phyloP scores from a whole-genome alignment of 2,888 invertebrate species.

The Alsophila aescularia region DNA sequence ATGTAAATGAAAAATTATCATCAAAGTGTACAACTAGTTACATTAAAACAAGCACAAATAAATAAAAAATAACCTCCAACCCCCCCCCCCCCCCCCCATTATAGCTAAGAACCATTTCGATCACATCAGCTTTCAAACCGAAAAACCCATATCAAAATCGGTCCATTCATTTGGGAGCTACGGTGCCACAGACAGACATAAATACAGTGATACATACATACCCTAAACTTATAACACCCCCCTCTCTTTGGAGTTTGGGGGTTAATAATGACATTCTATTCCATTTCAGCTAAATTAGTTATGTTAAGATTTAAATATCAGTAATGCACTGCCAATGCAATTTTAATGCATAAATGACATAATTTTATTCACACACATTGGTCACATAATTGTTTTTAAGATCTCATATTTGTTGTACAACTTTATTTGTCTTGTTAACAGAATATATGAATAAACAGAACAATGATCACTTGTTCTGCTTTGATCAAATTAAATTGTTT shows the following conservation, averaged over 20 bases:
- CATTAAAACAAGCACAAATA: too few relatives aligned
- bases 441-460: too few relatives aligned
- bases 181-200: too few relatives aligned
- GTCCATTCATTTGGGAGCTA: too few relatives aligned
- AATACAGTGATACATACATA: too few relatives aligned
- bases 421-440: background rate
- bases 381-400: slow-evolving; percentile 30
- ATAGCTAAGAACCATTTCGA: too few relatives aligned
- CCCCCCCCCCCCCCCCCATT: too few relatives aligned
- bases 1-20: slow-evolving; percentile 1
- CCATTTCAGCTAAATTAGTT: slow-evolving; percentile 21
- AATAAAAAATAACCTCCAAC: too few relatives aligned
- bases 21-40: background rate
- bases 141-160: too few relatives aligned
- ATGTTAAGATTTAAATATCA: slow-evolving; percentile 27
- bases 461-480: background rate
- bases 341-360: slow-evolving; percentile 31
- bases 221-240: too few relatives aligned
- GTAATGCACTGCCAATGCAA: slow-evolving; percentile 43
- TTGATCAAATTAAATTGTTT: background rate
- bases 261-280: slow-evolving; percentile 32
- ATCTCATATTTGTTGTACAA: slow-evolving; percentile 28
- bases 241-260: too few relatives aligned
- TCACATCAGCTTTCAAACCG: too few relatives aligned
- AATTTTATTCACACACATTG: slow-evolving; percentile 26